Percentiles rank a stretch among this genome's conserved stretches.
Evolutionary conservation across 2,113 vertebrate species (phyloP).

Genomic region (Thunnus thynnus): DNA sequence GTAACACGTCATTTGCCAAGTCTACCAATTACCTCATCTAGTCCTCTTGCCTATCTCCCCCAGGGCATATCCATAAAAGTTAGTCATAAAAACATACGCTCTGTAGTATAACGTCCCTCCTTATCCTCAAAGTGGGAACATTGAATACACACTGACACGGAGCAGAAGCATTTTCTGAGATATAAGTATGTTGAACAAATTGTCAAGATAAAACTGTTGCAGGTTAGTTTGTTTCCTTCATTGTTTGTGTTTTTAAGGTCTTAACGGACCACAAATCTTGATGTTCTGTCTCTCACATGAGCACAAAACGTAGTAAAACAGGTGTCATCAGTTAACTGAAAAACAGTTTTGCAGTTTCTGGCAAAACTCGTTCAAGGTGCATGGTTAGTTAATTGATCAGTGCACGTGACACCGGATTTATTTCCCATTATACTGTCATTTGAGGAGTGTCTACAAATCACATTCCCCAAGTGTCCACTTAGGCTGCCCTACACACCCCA

Average conservation of each 20-base stretch:
- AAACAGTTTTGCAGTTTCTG: conserved; percentile 32
- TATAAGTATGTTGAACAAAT: not conserved
- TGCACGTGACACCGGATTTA: conserved; percentile 32
- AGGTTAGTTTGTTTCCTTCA: too few relatives aligned
- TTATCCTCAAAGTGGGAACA: conserved; percentile 15
- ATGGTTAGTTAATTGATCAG: conserved; percentile 25
- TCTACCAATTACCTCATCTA: conserved; percentile 64
- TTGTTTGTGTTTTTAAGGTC: not conserved
- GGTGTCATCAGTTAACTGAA: conserved; percentile 13
- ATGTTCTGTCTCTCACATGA: conserved; percentile 33
- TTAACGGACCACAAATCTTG: not conserved
- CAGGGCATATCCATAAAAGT: conserved; percentile 51
- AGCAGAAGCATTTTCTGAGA: not conserved
- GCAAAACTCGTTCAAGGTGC: conserved; percentile 34
- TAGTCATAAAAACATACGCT: conserved; percentile 48
- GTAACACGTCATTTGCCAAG: conserved; percentile 40
- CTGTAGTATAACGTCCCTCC: not conserved
- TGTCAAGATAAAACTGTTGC: not conserved
- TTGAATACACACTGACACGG: not conserved
- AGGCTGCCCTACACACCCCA: not conserved
- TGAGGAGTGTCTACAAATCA: conserved; percentile 52
- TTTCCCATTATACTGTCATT: conserved; percentile 39
- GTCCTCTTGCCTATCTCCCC: conserved; percentile 32
- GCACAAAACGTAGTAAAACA: conserved; percentile 35
- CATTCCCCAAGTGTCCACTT: conserved; percentile 4